phyloP scores from a whole-genome alignment of 2,888 invertebrate species.

The Meloe dianella region DNA sequence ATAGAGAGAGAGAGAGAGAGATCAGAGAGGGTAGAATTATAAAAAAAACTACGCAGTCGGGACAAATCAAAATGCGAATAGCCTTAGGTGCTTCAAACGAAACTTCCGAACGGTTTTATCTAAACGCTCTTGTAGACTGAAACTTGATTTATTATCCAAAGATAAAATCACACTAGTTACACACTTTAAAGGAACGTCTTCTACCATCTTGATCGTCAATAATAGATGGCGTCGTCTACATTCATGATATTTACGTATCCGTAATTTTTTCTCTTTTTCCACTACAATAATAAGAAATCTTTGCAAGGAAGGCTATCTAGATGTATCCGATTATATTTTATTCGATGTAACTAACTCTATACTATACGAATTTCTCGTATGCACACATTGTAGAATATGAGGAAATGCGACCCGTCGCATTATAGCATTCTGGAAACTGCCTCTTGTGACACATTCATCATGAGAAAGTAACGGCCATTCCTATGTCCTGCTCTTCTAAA shows the following conservation, averaged over 20 bases:
- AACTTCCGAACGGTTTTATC: slow-evolving; percentile 55
- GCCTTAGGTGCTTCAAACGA: slow-evolving; percentile 57
- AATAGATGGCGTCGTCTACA: slow-evolving; percentile 46
- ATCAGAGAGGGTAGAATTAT: slow-evolving; percentile 48
- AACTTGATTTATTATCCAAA: slow-evolving; percentile 57
- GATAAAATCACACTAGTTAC: slow-evolving; percentile 58
- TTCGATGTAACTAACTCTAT: too few relatives aligned
- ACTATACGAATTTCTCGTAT: slow-evolving; percentile 39
- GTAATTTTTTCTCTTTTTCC: too few relatives aligned
- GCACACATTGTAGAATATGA: slow-evolving; percentile 48
- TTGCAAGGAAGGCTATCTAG: too few relatives aligned
- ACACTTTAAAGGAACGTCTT: slow-evolving; percentile 50
- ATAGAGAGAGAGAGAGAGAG: too few relatives aligned
- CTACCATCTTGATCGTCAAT: slow-evolving; percentile 48
- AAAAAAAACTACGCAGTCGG: slow-evolving; percentile 57
- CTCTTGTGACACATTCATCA: slow-evolving; percentile 50
- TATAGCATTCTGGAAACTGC: slow-evolving; percentile 52
- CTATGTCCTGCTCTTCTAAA: slow-evolving; percentile 36
- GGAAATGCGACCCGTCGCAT: slow-evolving; percentile 49
- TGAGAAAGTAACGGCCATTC: slow-evolving; percentile 38
- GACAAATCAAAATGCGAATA: slow-evolving; percentile 56
- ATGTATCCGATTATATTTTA: background rate
- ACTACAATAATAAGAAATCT: too few relatives aligned
- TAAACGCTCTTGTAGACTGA: slow-evolving; percentile 55
- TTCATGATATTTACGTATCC: slow-evolving; percentile 20